Conservation (phyloP, 2,797 vertebrate genomes). For the Iguana delicatissima region DNA sequence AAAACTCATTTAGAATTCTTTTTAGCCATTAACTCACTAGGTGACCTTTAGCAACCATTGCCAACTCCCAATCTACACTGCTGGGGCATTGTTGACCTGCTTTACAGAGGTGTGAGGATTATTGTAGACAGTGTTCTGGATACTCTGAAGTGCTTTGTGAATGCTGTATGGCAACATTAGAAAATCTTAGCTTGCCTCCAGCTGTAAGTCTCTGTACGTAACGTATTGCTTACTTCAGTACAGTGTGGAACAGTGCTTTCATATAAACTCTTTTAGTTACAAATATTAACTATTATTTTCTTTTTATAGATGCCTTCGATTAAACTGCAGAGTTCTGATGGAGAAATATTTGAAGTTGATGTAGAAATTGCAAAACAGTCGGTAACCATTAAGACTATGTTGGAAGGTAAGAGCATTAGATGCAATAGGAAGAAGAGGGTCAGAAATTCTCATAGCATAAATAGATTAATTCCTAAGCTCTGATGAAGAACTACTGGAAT, state of each 20-base stretch:
- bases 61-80: background rate
- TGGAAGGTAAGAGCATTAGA: slow-evolving; percentile 88
- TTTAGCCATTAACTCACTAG: background rate
- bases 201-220: background rate
- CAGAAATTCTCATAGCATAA: background rate
- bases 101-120: background rate
- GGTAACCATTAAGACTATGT: slow-evolving; percentile 99
- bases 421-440: background rate
- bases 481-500: background rate
- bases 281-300: slow-evolving; percentile 34
- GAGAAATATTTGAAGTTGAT: slow-evolving; percentile 98
- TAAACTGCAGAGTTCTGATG: slow-evolving; percentile 98
- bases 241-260: background rate
- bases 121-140: background rate
- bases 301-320: slow-evolving; percentile 95
- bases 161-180: background rate
- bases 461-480: background rate
- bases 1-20: background rate
- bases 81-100: background rate
- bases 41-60: background rate
- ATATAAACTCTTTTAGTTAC: background rate
- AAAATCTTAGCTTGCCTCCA: background rate
- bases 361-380: slow-evolving; percentile 99
- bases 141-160: background rate
- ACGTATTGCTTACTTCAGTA: background rate